Evolutionary conservation across 2,113 vertebrate species (phyloP).

Genomic region (Oceanites oceanicus): DNA sequence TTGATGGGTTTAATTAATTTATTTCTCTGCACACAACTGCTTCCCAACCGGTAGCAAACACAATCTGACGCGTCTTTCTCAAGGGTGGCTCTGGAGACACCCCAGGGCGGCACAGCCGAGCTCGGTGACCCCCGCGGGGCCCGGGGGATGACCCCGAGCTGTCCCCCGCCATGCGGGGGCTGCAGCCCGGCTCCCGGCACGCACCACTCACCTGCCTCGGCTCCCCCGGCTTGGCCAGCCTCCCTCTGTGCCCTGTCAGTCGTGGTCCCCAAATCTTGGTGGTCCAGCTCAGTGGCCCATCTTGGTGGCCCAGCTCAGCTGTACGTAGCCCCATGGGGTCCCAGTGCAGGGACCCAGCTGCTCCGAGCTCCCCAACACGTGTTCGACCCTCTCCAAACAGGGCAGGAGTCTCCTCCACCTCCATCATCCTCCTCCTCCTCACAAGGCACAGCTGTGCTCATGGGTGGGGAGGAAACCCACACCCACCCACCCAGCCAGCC

Average conservation of each 20-base stretch:
- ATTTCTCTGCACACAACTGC: background rate
- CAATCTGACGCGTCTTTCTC: accelerated
- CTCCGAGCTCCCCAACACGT: accelerated
- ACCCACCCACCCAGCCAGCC: too few relatives aligned
- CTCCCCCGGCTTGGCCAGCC: background rate
- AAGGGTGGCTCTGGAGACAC: background rate
- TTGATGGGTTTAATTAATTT: conserved; percentile 57
- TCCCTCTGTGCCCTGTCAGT: accelerated
- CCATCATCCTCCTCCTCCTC: background rate
- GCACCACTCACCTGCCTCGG: accelerated
- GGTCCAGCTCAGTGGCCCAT: background rate
- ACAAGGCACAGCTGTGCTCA: background rate
- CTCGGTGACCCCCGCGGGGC: accelerated
- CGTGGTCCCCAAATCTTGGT: accelerated
- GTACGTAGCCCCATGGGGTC: accelerated
- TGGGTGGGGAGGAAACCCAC: background rate
- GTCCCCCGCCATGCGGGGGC: background rate
- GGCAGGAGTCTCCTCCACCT: background rate
- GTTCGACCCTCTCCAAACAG: accelerated
- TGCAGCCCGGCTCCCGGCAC: background rate
- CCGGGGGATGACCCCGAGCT: accelerated
- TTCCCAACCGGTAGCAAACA: background rate
- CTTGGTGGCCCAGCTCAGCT: background rate
- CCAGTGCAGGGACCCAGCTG: accelerated
- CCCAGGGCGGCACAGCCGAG: accelerated